Conservation (phyloP, 2,113 vertebrate genomes). For the Mellivora capensis region DNA sequence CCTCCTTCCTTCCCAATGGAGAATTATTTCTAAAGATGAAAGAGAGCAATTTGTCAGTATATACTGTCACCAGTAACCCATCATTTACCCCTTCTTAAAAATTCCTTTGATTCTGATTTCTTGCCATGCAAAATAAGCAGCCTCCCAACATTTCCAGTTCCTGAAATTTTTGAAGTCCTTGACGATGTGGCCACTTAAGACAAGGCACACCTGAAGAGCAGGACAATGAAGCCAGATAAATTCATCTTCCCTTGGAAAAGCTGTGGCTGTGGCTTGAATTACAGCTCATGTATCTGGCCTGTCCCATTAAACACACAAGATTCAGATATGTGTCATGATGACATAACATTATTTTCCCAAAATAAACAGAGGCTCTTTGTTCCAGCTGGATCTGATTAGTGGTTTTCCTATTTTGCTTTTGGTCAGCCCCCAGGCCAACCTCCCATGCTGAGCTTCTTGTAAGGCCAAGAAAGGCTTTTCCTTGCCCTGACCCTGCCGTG, state of each 20-base stretch:
- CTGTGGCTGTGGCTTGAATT: background rate
- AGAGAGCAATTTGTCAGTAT: background rate
- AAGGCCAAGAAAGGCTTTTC: constrained; percentile 4
- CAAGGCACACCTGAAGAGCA: background rate
- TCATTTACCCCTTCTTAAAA: background rate
- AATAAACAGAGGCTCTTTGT: constrained; percentile 11
- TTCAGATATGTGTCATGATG: constrained; percentile 15
- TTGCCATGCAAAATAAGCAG: background rate
- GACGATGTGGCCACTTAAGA: background rate
- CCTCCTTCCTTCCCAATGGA: background rate
- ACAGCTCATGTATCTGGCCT: background rate
- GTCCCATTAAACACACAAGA: background rate
- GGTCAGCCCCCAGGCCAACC: background rate
- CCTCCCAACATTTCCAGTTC: background rate
- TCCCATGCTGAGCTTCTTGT: background rate
- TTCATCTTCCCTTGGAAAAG: background rate
- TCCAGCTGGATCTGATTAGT: constrained; percentile 38
- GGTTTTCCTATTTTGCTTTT: constrained; percentile 21
- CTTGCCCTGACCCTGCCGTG: background rate
- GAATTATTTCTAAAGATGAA: background rate
- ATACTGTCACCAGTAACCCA: background rate
- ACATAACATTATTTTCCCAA: constrained; percentile 33
- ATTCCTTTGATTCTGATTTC: background rate
- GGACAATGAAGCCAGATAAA: background rate
- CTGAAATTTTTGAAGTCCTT: background rate